phyloP scores from a whole-genome alignment of 2,888 invertebrate genomes.

The Dione vanillae region DNA sequence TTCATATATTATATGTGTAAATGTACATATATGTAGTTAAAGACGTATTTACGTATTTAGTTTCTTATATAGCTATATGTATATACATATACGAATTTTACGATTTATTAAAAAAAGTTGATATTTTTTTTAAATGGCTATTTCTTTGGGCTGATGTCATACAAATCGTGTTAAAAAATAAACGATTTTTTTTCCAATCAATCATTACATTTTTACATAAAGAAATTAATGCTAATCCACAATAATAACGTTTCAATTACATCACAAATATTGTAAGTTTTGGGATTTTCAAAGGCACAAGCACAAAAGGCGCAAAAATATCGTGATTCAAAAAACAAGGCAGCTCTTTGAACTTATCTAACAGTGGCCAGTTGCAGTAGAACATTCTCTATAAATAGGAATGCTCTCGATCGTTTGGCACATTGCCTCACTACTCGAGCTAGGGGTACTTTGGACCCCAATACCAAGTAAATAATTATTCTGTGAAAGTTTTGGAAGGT shows the following conservation, averaged over 20 bases:
- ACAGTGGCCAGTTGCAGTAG: constrained; percentile 48
- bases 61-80: too few species aligned
- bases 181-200: not conserved
- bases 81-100: too few species aligned
- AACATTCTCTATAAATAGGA: constrained; percentile 75
- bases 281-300: constrained; percentile 23
- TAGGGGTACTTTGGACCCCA: constrained; percentile 67
- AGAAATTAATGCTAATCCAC: not conserved
- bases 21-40: too few species aligned
- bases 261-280: not conserved
- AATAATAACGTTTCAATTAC: constrained; percentile 8
- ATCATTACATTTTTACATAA: not conserved
- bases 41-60: too few species aligned
- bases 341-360: constrained; percentile 63
- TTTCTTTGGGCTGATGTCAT: too few species aligned
- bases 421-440: constrained; percentile 74
- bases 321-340: constrained; percentile 38
- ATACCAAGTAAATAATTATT: constrained; percentile 52
- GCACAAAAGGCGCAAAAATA: constrained; percentile 27
- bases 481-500: constrained; percentile 78
- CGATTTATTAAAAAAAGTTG: too few species aligned
- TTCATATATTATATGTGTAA: too few species aligned
- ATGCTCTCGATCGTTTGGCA: constrained; percentile 56
- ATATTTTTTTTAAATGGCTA: too few species aligned
- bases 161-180: too few species aligned